Evolutionary conservation across 2,797 vertebrate species (phyloP), one percentile per base, ranked within the genome.

Genomic region (Malacoraja senta): DNA sequence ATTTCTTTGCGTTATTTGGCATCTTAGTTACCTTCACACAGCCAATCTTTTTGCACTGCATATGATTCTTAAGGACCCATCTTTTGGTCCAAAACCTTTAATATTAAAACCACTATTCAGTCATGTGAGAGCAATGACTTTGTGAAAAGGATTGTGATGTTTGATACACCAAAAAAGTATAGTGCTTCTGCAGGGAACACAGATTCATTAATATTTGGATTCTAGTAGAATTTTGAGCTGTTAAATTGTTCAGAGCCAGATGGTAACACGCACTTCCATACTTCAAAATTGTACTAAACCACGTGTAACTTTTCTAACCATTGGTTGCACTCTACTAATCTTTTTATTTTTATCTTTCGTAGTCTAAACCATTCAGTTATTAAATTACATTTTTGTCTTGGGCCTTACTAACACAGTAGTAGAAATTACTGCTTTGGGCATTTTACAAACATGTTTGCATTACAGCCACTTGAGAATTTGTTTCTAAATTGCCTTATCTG

Each of bases 171-270:
- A 29, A 0, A 17, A 76, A 76, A n/a, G 44, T 76, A 92, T 17
- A 76, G 72, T 53, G 38, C 26, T 74, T 92, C 90, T 92, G 71
- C 76, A 35, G 17, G 72, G 90, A 74, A 26, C 38, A 92, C 9
- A 24, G 38, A 91, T 38, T 38, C 26, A 92, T 74, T 72, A 44
- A 19, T 74, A 29, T 44, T 38, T 92, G 90, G 68, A 53, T 76
- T 74, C 65, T 74, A 53, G 71, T 92, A 71, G 90, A 76, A 74
- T 76, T 92, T 92, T 92, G 71, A 92, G 90, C 90, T 76, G 90
- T 71, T 92, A 71, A 74, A 92, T 92, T 92, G 35, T 76, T 58
- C 44, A 92, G 71, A 91, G 21, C 9, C 53, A 74, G 26, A 53
- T 74, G 90, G 35, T 92, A 38, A 35, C 6, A n/a, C 21, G 29